Percentiles rank a stretch among this genome's conserved stretches.
Conservation (phyloP, 2,888 invertebrate genomes). For the Ephialtes manifestator region DNA sequence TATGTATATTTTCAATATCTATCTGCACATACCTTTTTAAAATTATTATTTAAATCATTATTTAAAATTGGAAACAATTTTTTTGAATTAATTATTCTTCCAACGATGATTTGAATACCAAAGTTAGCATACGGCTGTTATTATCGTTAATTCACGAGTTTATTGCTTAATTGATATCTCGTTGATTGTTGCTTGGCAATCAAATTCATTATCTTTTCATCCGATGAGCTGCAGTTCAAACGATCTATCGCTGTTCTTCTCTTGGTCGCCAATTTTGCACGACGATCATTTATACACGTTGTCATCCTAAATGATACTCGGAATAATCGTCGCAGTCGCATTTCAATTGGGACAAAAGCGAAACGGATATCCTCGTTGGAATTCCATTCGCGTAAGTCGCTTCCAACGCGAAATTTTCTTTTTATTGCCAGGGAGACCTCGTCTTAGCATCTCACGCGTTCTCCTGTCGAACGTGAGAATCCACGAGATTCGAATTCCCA, state of each 20-base stretch:
- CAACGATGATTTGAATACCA: too few species aligned
- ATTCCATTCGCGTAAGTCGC: conserved; percentile 24
- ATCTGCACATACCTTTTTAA: too few species aligned
- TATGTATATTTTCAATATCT: too few species aligned
- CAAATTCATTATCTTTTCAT: conserved; percentile 48
- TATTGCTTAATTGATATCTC: conserved; percentile 58
- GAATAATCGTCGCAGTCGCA: conserved; percentile 14
- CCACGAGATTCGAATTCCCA: conserved; percentile 81
- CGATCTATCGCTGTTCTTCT: not conserved
- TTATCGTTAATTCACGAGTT: not conserved
- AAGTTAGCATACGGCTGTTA: conserved; percentile 5
- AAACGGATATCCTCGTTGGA: conserved; percentile 47
- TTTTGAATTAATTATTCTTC: too few species aligned
- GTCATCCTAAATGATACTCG: conserved; percentile 30
- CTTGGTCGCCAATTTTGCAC: not conserved
- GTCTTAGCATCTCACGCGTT: conserved; percentile 20
- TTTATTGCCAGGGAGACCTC: not conserved
- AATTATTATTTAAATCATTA: too few species aligned
- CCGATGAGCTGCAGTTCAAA: not conserved
- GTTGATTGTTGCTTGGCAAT: conserved; percentile 60
- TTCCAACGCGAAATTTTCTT: conserved; percentile 22
- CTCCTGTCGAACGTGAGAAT: conserved; percentile 79
- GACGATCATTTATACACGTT: not conserved
- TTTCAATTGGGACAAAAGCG: conserved; percentile 45
- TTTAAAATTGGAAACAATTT: too few species aligned